A percentile compares a stretch with the other conserved stretches of the same genome.
These are phyloP conservation scores for Ptychadena robeensis DNA, from an alignment of 2,797 vertebrate genomes.

Conservation along the genomic window DNA sequence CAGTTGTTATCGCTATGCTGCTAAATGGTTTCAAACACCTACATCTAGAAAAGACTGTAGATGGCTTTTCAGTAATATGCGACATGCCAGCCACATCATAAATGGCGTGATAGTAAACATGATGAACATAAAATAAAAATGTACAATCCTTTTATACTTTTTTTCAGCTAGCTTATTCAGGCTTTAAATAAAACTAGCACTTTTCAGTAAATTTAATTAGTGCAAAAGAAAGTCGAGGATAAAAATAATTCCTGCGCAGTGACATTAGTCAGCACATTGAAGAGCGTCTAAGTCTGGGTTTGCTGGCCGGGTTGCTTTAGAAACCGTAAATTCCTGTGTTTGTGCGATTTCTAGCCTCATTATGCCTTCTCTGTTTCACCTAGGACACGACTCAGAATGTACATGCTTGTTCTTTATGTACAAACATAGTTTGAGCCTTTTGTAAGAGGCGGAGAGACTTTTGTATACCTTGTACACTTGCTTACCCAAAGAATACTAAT, in stretches of 20 bases:
- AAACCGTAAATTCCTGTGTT: slow-evolving; percentile 54
- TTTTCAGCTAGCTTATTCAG: background rate
- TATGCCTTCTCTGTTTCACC: slow-evolving; percentile 67
- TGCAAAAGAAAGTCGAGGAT: slow-evolving; percentile 22
- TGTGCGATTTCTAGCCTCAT: slow-evolving; percentile 63
- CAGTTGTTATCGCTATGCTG: too few species aligned
- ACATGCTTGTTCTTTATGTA: slow-evolving; percentile 65
- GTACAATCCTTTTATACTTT: background rate
- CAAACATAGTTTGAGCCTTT: slow-evolving; percentile 64
- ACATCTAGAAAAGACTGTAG: too few species aligned
- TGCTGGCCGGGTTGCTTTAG: slow-evolving; percentile 56
- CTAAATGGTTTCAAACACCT: too few species aligned
- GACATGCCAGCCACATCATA: too few species aligned
- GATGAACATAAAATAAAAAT: background rate
- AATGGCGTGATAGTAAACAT: too few species aligned
- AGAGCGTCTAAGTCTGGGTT: slow-evolving; percentile 46
- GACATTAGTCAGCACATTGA: slow-evolving; percentile 57
- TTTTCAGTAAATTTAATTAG: slow-evolving; percentile 54
- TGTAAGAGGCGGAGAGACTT: slow-evolving; percentile 20
- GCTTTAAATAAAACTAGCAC: slow-evolving; percentile 25
- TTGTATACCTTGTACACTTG: background rate
- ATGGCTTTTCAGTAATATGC: too few species aligned
- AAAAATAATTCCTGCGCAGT: slow-evolving; percentile 49
- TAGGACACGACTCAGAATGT: slow-evolving; percentile 62
- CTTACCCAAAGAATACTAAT: background rate